These are phyloP conservation scores for Melipona quadrifasciata DNA, from an alignment of 1,140 invertebrate genomes.

Conservation along the genomic window DNA sequence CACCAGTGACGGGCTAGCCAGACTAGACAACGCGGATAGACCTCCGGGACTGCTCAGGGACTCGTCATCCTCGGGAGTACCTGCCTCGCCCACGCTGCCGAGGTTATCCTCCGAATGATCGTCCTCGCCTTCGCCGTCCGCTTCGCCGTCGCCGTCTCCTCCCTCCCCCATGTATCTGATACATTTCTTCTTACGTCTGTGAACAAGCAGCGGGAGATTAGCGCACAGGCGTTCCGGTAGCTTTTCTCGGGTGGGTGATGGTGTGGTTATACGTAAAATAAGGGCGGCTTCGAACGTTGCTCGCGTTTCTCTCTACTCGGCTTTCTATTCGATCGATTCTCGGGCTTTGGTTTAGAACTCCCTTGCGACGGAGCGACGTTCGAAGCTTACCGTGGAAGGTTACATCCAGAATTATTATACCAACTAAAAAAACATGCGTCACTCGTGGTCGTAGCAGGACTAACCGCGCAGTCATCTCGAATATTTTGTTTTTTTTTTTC, in stretches of 20 bases:
- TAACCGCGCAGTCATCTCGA: slow-evolving; percentile 43
- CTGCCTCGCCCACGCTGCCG: slow-evolving; percentile 87
- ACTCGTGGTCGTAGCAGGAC: slow-evolving; percentile 67
- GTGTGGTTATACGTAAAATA: slow-evolving; percentile 4
- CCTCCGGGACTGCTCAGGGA: slow-evolving; percentile 90
- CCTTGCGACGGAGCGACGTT: background rate
- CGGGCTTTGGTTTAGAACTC: background rate
- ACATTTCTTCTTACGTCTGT: slow-evolving; percentile 99
- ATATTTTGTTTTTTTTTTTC: background rate
- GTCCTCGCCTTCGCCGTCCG: slow-evolving; percentile 84
- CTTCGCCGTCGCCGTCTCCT: slow-evolving; percentile 86
- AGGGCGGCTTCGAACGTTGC: background rate
- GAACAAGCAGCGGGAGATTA: slow-evolving; percentile 69
- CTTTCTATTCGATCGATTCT: background rate
- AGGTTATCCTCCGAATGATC: slow-evolving; percentile 91
- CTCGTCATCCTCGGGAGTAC: slow-evolving; percentile 87
- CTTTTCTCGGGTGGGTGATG: background rate
- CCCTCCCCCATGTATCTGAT: slow-evolving; percentile 94
- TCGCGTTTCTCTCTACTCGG: background rate
- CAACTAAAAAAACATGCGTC: slow-evolving; percentile 75
- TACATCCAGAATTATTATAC: slow-evolving; percentile 63
- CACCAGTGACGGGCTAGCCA: slow-evolving; percentile 88
- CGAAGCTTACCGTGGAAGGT: slow-evolving; percentile 25
- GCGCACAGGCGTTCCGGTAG: background rate
- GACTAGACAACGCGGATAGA: slow-evolving; percentile 88